Evolutionary conservation across 2,797 vertebrate genomes (phyloP).

Genomic region (Scleropages formosus): DNA sequence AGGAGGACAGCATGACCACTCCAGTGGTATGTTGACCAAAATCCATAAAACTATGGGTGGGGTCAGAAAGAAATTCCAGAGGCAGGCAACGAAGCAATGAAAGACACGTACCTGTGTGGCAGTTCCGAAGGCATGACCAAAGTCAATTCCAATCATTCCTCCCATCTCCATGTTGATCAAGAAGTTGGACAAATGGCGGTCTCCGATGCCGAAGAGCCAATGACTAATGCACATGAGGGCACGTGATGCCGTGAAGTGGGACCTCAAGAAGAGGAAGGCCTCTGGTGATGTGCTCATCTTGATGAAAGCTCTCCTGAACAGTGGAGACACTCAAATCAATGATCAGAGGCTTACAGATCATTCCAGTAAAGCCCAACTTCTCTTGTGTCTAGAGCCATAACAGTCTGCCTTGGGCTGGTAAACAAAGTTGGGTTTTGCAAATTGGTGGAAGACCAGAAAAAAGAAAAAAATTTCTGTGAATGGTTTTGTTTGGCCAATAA

Average conservation of each 20-base stretch:
- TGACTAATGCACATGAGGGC: constrained; percentile 89
- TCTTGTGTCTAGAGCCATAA: too few relatives aligned
- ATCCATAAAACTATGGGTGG: too few relatives aligned
- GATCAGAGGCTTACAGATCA: not conserved
- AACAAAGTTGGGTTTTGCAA: too few relatives aligned
- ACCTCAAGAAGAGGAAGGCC: constrained; percentile 86
- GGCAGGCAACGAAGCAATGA: not conserved
- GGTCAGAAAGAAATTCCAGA: not conserved
- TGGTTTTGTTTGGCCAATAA: too few relatives aligned
- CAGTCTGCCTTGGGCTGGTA: too few relatives aligned
- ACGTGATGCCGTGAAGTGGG: constrained; percentile 89
- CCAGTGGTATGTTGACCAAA: too few relatives aligned
- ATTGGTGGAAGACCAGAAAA: too few relatives aligned
- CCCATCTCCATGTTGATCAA: constrained; percentile 92
- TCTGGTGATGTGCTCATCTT: constrained; percentile 88
- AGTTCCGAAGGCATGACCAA: constrained; percentile 89
- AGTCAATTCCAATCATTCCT: constrained; percentile 92
- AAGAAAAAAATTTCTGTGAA: too few relatives aligned
- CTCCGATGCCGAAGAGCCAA: constrained; percentile 94
- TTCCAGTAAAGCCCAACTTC: constrained; percentile 2
- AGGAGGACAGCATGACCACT: not conserved
- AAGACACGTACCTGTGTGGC: constrained; percentile 81
- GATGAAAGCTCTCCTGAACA: constrained; percentile 81
- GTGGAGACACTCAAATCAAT: not conserved
- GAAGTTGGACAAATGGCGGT: constrained; percentile 93